A percentile compares a stretch with the other conserved stretches of the same genome.
Evolutionary conservation across 1,140 invertebrate species (phyloP).

Genomic region (Augochlora pura): DNA sequence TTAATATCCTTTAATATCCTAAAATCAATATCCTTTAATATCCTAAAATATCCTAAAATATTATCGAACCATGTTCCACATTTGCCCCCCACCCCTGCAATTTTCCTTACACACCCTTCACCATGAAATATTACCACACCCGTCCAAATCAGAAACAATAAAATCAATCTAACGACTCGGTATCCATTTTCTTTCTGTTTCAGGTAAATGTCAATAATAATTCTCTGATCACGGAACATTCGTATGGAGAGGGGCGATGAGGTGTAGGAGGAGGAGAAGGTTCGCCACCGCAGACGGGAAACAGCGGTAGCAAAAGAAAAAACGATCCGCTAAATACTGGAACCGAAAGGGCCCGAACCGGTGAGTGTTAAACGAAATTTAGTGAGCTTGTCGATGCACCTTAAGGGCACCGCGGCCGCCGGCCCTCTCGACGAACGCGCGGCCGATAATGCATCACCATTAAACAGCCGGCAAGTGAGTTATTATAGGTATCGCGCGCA

Average conservation of each 20-base stretch:
- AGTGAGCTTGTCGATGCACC: slow-evolving; percentile 1
- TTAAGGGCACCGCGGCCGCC: background rate
- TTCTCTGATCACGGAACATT: background rate
- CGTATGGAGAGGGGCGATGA: background rate
- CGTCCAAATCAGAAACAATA: too few relatives aligned
- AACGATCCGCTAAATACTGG: slow-evolving; percentile 20
- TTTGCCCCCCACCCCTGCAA: too few relatives aligned
- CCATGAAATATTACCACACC: too few relatives aligned
- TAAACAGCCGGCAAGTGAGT: slow-evolving; percentile 30
- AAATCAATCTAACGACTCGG: background rate
- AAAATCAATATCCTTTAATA: too few relatives aligned
- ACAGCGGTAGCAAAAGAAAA: background rate
- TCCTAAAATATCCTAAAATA: too few relatives aligned
- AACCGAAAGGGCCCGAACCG: background rate
- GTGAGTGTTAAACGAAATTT: slow-evolving; percentile 30
- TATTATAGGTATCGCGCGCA: slow-evolving; percentile 12
- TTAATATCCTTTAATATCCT: too few relatives aligned
- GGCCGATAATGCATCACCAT: slow-evolving; percentile 30
- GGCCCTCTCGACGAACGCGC: too few relatives aligned
- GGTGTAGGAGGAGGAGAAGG: too few relatives aligned
- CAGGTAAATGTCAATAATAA: slow-evolving; percentile 27
- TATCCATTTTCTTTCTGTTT: background rate
- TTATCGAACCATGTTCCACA: too few relatives aligned
- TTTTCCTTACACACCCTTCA: too few relatives aligned
- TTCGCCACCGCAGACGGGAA: too few relatives aligned